These are phyloP conservation scores for Tribolium freemani DNA, from an alignment of 2,888 invertebrate genomes.

Conservation along the genomic window DNA sequence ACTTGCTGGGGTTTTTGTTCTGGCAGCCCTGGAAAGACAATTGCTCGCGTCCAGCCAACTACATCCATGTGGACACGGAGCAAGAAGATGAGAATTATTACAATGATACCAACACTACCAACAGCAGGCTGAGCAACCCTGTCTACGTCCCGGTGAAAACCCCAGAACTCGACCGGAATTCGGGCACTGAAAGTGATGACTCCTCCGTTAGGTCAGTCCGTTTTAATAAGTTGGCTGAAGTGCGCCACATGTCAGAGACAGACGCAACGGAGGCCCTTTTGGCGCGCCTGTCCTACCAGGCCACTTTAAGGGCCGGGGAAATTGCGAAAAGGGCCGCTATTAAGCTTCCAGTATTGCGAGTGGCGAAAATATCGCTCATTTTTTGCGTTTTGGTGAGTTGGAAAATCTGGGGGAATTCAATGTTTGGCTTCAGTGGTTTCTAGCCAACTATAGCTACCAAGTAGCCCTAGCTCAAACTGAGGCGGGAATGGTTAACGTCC, in stretches of 20 bases:
- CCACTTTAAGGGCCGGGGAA: slow-evolving; percentile 87
- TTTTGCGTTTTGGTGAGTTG: slow-evolving; percentile 86
- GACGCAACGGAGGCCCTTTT: slow-evolving; percentile 94
- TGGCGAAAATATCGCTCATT: slow-evolving; percentile 86
- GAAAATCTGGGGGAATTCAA: not conserved
- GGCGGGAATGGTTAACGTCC: slow-evolving; percentile 88
- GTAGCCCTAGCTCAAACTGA: slow-evolving; percentile 87
- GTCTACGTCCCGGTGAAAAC: slow-evolving; percentile 91
- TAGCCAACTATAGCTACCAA: slow-evolving; percentile 94
- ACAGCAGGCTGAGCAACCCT: slow-evolving; percentile 79
- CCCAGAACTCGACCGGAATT: slow-evolving; percentile 70
- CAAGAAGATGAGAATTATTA: slow-evolving; percentile 86
- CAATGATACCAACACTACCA: slow-evolving; percentile 74
- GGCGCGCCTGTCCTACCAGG: slow-evolving; percentile 94
- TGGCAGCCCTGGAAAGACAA: slow-evolving; percentile 93
- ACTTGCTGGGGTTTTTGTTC: slow-evolving; percentile 89
- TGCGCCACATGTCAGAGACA: slow-evolving; percentile 89
- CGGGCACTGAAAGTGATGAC: slow-evolving; percentile 88
- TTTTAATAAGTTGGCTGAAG: slow-evolving; percentile 88
- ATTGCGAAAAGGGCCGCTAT: slow-evolving; percentile 82
- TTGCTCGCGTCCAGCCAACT: slow-evolving; percentile 75
- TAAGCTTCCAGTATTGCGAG: slow-evolving; percentile 81
- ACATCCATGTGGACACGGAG: slow-evolving; percentile 83
- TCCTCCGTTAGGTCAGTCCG: slow-evolving; percentile 88
- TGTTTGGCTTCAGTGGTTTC: slow-evolving; percentile 85